Evolutionary conservation across 2,797 vertebrate species (phyloP), one percentile per base, ranked within the genome.

Genomic region (Spheniscus humboldti): DNA sequence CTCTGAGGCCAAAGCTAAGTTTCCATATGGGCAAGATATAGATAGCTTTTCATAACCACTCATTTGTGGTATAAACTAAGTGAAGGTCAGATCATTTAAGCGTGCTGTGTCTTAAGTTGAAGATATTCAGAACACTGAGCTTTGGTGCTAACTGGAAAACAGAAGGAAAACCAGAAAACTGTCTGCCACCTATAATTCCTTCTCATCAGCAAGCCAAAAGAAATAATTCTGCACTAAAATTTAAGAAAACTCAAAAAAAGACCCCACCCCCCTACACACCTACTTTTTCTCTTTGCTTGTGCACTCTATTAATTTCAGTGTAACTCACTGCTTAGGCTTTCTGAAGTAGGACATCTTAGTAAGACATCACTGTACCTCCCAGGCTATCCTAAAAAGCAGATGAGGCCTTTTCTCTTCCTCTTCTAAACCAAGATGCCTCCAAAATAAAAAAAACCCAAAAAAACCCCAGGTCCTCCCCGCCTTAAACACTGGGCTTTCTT

Each of bases 391-490:
- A 31, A 72, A 71, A 88, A 48, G 6, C 9, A 78, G 5, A 57
- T 27, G 6, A 66, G n/a, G 22, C 10, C 19, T 67, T 62, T 86
- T 27, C 9, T 52, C 18, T 82, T 82, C 52, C 9, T 30, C 27
- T 69, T 55, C 37, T 53, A 88, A 93, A 56, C 22, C 39, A 64
- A 71, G n/a, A 31, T 11, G 14, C 17, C 33, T 33, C 14, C 39
- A 87, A 93, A 90, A 41, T 8, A 56, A 77, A 86, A 69, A 55
- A 23, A 7, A 7, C 3, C 8, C 13, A 37, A 37, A 9, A 37
- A 37, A 37, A 37, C 9, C 9, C n/a, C 11, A 48, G 0, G 19
- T 71, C n/a, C 10, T 55, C 9, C 4, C 12, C 7, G 35, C 4
- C 37, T 56, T 63, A 71, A 80, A 47, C 11, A 53, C 10, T 22